Evolutionary conservation across 2,888 invertebrate species (phyloP).

Genomic region (Mythimna ferrago): DNA sequence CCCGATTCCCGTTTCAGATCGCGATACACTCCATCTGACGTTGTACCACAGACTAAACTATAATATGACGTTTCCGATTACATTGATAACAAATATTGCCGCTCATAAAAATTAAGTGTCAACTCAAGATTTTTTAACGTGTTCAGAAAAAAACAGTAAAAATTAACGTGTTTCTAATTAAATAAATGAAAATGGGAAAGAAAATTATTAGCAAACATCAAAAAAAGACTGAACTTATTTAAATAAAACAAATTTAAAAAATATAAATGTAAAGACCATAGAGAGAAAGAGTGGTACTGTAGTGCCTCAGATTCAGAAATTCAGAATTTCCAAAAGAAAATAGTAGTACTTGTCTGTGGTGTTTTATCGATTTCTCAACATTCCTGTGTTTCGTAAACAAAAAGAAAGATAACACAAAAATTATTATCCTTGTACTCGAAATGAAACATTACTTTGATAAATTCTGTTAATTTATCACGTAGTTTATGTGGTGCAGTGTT

Average conservation of each 20-base stretch:
- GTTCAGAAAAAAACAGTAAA: accelerated
- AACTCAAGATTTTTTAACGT: not conserved
- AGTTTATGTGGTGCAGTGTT: constrained; percentile 20
- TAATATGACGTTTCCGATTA: constrained; percentile 34
- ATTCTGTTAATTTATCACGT: constrained; percentile 4
- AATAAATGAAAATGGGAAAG: too few relatives aligned
- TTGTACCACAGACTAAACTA: constrained; percentile 40
- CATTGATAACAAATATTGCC: constrained; percentile 32
- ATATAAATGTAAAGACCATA: not conserved
- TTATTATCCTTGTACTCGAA: not conserved
- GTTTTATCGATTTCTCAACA: constrained; percentile 16
- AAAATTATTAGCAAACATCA: not conserved
- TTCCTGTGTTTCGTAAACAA: constrained; percentile 49
- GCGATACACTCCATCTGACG: constrained; percentile 4
- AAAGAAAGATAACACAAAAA: constrained; percentile 18
- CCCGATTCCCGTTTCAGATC: constrained; percentile 13
- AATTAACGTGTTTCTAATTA: not conserved
- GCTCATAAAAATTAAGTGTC: constrained; percentile 5
- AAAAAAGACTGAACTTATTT: not conserved
- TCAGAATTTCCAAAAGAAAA: not conserved
- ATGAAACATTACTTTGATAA: constrained; percentile 22
- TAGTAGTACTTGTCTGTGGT: constrained; percentile 9
- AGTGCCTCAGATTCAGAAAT: too few relatives aligned
- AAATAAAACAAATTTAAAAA: not conserved
- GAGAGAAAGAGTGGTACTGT: not conserved